Base-by-base conservation (phyloP, 2,797 vertebrate species). In the Otolemur crassicaudatus region DNA sequence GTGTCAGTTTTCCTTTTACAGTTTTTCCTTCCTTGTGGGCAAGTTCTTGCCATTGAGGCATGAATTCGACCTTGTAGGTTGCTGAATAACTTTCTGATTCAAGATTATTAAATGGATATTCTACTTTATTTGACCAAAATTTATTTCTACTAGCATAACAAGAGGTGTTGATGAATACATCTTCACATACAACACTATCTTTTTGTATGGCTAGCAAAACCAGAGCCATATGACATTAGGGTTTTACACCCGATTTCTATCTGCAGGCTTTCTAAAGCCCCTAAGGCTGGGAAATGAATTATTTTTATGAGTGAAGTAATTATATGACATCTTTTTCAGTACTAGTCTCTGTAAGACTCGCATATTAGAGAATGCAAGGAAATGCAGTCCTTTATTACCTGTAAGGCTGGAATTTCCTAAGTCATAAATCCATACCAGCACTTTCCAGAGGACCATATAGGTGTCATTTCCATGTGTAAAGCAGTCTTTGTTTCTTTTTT, bases 331-430 rank as follows among this genome's bases (percentile, higher is more conserved):
- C 61, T 14, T 91, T 76, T 70, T 87, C 17, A 29, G 58, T 10
- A 58, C 7, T 61, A 4, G 72, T 94, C 84, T 94, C 58, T 90
- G 80, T 92, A 60, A 70, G 61, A 95, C 67, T 49, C 60, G 43
- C 8, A 5, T 83, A 49, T 65, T 88, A 94, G 95, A 43, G 87
- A 90, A 87, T 70, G 75, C 63, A 63, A 77, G 63, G 84, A 90
- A 93, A 88, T 82, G 61, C 56, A 94, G 34, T 25, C 67, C 70
- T 77, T 85, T 85, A 43, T 5, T 81, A 40, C 13, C 61, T 10
- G 14, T 77, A 67, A 95, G 75, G 2, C 67, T 75, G 29, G 56
- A 83, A 89, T 82, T 87, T 86, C 37, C 1, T 85, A 86, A 87
- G 58, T 77, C 34, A 22, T 73, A 58, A 81, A 94, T 2, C 9